Percentiles rank a stretch among this genome's conserved stretches.
Conservation (phyloP, 2,888 invertebrate species). For the Philaethria dido region DNA sequence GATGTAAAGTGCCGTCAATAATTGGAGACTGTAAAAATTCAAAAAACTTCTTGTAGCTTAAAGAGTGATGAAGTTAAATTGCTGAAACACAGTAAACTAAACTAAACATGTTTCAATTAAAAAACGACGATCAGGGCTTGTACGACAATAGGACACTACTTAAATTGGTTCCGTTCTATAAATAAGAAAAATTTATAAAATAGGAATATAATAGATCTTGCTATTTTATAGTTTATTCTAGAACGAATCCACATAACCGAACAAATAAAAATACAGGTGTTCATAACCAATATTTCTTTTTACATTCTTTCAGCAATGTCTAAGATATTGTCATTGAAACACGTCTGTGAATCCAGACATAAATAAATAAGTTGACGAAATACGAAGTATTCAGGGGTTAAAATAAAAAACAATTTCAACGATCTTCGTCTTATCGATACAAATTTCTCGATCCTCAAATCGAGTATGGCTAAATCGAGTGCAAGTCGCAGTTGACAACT, state of each 20-base stretch:
- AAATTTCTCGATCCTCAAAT: conserved; percentile 33
- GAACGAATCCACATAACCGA: not conserved
- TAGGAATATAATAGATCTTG: too few relatives aligned
- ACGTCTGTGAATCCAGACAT: conserved; percentile 6
- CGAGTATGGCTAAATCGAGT: conserved; percentile 55
- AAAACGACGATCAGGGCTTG: too few relatives aligned
- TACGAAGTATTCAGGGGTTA: not conserved
- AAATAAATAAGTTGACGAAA: conserved; percentile 16
- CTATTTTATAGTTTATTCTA: too few relatives aligned
- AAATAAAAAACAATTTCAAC: conserved; percentile 20
- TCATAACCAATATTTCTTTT: not conserved
- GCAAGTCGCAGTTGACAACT: conserved; percentile 79
- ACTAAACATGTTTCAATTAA: too few relatives aligned
- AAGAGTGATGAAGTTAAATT: too few relatives aligned
- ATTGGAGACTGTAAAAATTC: too few relatives aligned
- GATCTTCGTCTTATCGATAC: conserved; percentile 22
- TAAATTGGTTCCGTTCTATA: too few relatives aligned
- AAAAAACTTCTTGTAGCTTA: too few relatives aligned
- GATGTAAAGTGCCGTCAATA: too few relatives aligned
- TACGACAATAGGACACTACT: too few relatives aligned
- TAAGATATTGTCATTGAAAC: conserved; percentile 10
- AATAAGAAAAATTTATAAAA: too few relatives aligned
- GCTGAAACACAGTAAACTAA: too few relatives aligned
- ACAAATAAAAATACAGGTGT: not conserved
- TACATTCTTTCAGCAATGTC: not conserved